phyloP scores from a whole-genome alignment of 2,113 vertebrate genomes.

The Sander vitreus region DNA sequence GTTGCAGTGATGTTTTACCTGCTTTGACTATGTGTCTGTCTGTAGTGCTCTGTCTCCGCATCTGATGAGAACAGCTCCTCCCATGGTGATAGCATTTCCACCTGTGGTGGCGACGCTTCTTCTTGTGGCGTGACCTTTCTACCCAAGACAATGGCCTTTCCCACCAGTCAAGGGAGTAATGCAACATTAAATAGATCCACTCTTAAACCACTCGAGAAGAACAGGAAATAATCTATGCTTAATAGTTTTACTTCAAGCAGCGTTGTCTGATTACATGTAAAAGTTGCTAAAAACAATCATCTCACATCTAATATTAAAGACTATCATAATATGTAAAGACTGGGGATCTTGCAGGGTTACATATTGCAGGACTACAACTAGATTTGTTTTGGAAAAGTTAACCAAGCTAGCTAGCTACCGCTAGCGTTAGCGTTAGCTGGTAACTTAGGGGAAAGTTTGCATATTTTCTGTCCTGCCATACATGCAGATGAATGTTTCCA shows the following conservation, averaged over 20 bases:
- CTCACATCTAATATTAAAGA: too few species aligned
- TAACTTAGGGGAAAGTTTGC: too few species aligned
- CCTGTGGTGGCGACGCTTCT: neutral
- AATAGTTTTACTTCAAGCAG: neutral
- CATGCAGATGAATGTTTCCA: too few species aligned
- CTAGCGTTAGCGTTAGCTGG: too few species aligned
- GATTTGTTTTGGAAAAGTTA: too few species aligned
- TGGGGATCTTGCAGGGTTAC: too few species aligned
- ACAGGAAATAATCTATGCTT: too few species aligned
- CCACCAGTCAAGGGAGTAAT: neutral
- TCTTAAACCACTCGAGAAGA: neutral
- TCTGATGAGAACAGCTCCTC: conserved; percentile 4
- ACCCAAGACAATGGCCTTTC: neutral
- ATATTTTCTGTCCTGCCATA: too few species aligned
- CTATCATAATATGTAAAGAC: too few species aligned
- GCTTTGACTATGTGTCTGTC: neutral
- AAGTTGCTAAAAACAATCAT: neutral
- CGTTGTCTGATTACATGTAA: neutral
- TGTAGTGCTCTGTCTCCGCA: neutral
- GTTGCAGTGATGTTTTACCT: neutral
- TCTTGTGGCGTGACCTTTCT: conserved; percentile 25
- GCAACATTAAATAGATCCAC: neutral
- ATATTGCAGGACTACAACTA: too few species aligned
- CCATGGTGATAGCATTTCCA: neutral
- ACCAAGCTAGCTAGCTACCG: too few species aligned